Percentiles rank a stretch among this genome's conserved stretches.
Conservation (phyloP, 2,797 vertebrate genomes). For the Gymnothorax reevesii region DNA sequence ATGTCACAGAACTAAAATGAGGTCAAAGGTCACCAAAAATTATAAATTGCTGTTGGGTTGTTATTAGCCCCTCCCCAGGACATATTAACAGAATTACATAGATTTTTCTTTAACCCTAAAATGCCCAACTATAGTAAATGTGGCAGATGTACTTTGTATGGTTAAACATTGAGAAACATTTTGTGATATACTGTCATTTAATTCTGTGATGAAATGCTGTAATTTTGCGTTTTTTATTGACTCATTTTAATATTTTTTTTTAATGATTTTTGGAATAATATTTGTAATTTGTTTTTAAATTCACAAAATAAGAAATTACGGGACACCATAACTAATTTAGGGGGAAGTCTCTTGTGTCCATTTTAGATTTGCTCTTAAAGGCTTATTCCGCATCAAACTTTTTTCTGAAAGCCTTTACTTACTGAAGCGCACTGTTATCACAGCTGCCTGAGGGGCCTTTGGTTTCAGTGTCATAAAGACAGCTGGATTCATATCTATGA, state of each 20-base stretch:
- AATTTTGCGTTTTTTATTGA: background rate
- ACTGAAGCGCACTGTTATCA: background rate
- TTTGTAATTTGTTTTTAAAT: background rate
- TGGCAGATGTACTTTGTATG: too few relatives aligned
- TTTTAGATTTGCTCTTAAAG: background rate
- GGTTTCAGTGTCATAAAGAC: background rate
- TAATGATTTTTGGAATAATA: background rate
- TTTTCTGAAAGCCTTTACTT: background rate
- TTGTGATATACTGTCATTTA: too few relatives aligned
- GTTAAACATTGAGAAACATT: too few relatives aligned
- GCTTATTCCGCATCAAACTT: background rate
- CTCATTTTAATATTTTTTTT: background rate
- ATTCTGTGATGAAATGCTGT: too few relatives aligned
- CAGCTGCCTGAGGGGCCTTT: background rate
- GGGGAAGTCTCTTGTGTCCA: background rate
- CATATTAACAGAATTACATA: too few relatives aligned
- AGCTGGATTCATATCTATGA: constrained; percentile 6
- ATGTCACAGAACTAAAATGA: too few relatives aligned
- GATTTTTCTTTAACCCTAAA: too few relatives aligned
- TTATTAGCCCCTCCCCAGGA: too few relatives aligned
- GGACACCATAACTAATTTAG: background rate
- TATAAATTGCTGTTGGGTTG: too few relatives aligned
- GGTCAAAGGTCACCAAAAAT: too few relatives aligned
- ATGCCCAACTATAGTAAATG: too few relatives aligned
- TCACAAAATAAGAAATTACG: background rate